Conservation (phyloP, 2,888 invertebrate genomes). For the Ellobium chinense region DNA sequence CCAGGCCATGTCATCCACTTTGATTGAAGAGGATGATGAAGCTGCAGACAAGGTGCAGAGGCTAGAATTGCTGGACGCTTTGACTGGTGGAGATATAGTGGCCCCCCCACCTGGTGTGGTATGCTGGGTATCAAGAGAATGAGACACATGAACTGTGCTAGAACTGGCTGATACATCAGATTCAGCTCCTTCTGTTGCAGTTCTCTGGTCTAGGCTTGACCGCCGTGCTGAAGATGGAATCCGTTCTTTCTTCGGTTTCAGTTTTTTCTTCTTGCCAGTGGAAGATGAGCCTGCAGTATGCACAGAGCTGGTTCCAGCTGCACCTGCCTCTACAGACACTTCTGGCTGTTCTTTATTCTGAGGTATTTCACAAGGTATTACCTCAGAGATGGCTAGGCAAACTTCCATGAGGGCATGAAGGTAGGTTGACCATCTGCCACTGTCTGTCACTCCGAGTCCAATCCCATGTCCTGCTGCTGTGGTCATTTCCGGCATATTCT, state of each 20-base stretch:
- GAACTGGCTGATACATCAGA: constrained; percentile 44
- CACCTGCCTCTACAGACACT: constrained; percentile 26
- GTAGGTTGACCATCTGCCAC: constrained; percentile 76
- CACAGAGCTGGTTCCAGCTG: constrained; percentile 47
- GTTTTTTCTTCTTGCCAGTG: constrained; percentile 72
- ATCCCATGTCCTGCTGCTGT: constrained; percentile 68
- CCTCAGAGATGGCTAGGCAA: constrained; percentile 73
- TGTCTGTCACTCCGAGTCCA: constrained; percentile 71
- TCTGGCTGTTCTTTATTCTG: constrained; percentile 39
- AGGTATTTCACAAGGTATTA: constrained; percentile 45
- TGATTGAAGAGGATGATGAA: constrained; percentile 36
- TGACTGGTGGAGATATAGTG: constrained; percentile 4
- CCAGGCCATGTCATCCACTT: constrained; percentile 75
- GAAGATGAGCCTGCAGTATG: constrained; percentile 63
- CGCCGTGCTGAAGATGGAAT: constrained; percentile 40
- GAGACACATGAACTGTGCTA: constrained; percentile 39
- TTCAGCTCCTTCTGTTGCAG: constrained; percentile 44
- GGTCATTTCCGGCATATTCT: constrained; percentile 65
- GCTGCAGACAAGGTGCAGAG: constrained; percentile 36
- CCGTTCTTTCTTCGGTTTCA: constrained; percentile 71
- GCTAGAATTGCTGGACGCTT: constrained; percentile 41
- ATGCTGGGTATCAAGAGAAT: constrained; percentile 49
- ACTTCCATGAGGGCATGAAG: constrained; percentile 76
- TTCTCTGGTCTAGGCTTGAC: constrained; percentile 48
- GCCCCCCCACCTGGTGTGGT: constrained; percentile 35